Base-by-base conservation (phyloP, 2,113 vertebrate genomes). In the Phainopepla nitens region DNA sequence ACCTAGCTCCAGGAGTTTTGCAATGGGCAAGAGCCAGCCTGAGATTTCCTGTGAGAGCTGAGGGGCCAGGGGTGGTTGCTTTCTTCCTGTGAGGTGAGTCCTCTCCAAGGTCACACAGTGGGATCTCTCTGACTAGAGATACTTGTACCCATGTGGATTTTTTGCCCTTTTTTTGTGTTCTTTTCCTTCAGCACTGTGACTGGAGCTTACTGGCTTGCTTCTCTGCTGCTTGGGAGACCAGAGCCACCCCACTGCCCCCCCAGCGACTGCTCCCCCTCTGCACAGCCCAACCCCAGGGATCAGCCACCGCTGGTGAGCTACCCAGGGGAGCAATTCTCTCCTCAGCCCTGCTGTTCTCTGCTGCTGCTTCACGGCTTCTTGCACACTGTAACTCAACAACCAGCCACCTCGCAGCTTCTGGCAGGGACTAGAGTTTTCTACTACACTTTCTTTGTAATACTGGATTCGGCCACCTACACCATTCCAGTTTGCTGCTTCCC, bases 41-140 rank as follows among this genome's bases (percentile, higher is more conserved):
- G 15, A 25, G 49, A 53, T 9, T 42, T 64, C 11, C 60, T 29
- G 19, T 44, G 15, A 29, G 15, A 64, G 15, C 9, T 18, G 23
- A 5, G 21, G 15, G 13, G 10, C 1, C 0, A 64, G 24, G 18
- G 11, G 14, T 0, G 0, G 11, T n/a, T 62, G 2, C 58, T 42
- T 62, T 36, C 47, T 42, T 28, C 11, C 15, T n/a, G 23, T 21
- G 17, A n/a, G 28, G 29, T 10, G 29, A 62, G 31, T 17, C 18
- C 47, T 42, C 31, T 78, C 31, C 11, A 53, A 0, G 0, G 31
- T 31, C 47, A 28, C 4, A 1, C 2, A 1, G 6, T 18, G 31
- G 24, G 36, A 78, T n/a, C 31, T 53, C 31, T 42, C 31, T 42
- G 36, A n/a, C 0, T 1, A 64, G 14, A 53, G 11, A n/a, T n/a